These are phyloP conservation scores for Trachelus stipa DNA, from an alignment of 2,888 invertebrate genomes.

Conservation along the genomic window DNA sequence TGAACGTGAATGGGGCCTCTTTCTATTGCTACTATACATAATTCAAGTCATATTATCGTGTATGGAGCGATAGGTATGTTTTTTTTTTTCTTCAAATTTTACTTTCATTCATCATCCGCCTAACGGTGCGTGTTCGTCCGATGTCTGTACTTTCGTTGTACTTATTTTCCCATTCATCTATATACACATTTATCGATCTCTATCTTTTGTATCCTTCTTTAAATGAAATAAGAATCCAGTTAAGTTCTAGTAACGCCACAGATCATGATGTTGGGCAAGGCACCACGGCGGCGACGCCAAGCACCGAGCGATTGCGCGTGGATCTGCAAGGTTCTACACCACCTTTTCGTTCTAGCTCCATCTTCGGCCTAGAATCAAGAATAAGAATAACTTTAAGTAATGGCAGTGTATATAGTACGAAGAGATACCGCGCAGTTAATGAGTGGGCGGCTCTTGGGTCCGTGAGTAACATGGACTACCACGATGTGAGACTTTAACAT, in stretches of 20 bases:
- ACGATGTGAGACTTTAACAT: too few relatives aligned
- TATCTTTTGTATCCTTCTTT: not conserved
- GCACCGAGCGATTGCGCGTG: slow-evolving; percentile 93
- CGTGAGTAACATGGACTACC: too few relatives aligned
- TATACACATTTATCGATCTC: not conserved
- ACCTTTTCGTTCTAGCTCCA: slow-evolving; percentile 84
- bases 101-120: not conserved
- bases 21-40: not conserved
- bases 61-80: slow-evolving; percentile 36
- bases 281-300: slow-evolving; percentile 92
- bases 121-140: not conserved
- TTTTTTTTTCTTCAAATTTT: not conserved
- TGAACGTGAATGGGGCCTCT: not conserved
- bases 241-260: slow-evolving; percentile 72
- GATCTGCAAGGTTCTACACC: slow-evolving; percentile 91
- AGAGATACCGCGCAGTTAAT: not conserved
- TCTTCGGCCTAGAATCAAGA: slow-evolving; percentile 83
- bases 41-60: not conserved
- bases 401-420: not conserved
- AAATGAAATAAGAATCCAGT: not conserved
- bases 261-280: slow-evolving; percentile 97
- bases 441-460: not conserved
- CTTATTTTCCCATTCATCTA: not conserved
- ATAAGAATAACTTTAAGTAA: not conserved
- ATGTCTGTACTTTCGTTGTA: not conserved